phyloP scores from a whole-genome alignment of 2,113 vertebrate species.

The Cichladusa arquata region DNA sequence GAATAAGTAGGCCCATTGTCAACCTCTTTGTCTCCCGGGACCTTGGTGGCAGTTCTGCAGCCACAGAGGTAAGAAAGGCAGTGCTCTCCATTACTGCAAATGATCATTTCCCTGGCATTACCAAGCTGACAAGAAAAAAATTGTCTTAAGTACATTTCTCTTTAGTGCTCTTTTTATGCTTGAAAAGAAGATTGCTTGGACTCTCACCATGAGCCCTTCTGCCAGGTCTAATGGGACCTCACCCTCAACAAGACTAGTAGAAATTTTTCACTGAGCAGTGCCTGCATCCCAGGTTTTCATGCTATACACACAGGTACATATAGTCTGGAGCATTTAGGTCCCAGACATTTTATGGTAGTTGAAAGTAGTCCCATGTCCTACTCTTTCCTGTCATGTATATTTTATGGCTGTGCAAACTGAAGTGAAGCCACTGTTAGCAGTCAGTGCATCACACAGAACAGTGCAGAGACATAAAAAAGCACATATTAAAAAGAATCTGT shows the following conservation, averaged over 20 bases:
- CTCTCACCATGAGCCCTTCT: not conserved
- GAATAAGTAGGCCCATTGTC: slow-evolving; percentile 96
- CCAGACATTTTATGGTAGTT: not conserved
- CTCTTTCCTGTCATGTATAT: not conserved
- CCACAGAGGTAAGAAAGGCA: slow-evolving; percentile 84
- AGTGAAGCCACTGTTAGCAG: not conserved
- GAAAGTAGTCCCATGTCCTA: accelerated
- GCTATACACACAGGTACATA: not conserved
- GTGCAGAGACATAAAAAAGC: not conserved
- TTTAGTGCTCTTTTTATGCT: not conserved
- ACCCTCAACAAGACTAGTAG: not conserved
- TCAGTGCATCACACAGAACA: not conserved
- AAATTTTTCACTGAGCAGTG: not conserved
- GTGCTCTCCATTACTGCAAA: not conserved
- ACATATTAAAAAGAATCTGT: not conserved
- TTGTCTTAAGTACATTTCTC: not conserved
- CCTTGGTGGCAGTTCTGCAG: slow-evolving; percentile 85
- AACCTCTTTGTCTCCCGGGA: slow-evolving; percentile 98
- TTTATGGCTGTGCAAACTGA: not conserved
- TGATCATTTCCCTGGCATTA: not conserved
- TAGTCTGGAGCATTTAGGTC: not conserved
- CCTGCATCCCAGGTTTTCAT: not conserved
- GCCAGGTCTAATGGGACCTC: not conserved
- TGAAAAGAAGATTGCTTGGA: not conserved
- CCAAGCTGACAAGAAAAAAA: not conserved